Evolutionary conservation across 1,140 invertebrate genomes (phyloP), one percentile per base, ranked within the genome.

Genomic region (Zaprionus lachaisei): DNA sequence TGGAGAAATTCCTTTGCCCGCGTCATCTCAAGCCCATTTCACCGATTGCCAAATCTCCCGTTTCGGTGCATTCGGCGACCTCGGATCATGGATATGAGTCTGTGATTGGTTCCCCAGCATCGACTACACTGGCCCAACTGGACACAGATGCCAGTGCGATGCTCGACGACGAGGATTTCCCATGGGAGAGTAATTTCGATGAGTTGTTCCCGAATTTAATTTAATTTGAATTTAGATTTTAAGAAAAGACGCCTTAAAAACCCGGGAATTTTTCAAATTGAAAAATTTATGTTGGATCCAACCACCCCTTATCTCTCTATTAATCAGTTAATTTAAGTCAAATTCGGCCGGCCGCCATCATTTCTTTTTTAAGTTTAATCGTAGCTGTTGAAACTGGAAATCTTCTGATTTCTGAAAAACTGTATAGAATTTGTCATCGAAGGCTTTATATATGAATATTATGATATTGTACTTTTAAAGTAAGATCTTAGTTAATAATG

Each of bases 21-120:
- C 81, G 83, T n/a, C 81, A 81, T 15, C 92, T 51, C 78, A 85
- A 91, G 90, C 73, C 86, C 26, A 83, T 91, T 49, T 91, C 89
- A 26, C 91, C 91, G 34, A 60, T 92, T 34, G 78, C 80, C 7
- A 92, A 92, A 77, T 92, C 91, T 22, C 91, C 91, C n/a, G 79
- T 87, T 20, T 92, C 91, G 11, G 64, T 92, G 24, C 87, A 86
- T 60, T 92, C 91, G 14, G 81, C 71, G 54, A 82, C 93, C 54
- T 94, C 94, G n/a, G 94, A 95, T 75, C 93, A 94, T 41, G 94
- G 94, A n/a, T 95, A 95, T 67, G 94, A 95, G 81, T 95, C 94
- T 3, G 86, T 94, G 11, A 77, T 92, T 57, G 93, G 94, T 6
- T 95, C 94, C 1, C 94, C 94, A 0, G 61, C 65, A 24, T 84